These are phyloP conservation scores for Papilio demoleus DNA, from an alignment of 2,888 invertebrate genomes.

Conservation along the genomic window DNA sequence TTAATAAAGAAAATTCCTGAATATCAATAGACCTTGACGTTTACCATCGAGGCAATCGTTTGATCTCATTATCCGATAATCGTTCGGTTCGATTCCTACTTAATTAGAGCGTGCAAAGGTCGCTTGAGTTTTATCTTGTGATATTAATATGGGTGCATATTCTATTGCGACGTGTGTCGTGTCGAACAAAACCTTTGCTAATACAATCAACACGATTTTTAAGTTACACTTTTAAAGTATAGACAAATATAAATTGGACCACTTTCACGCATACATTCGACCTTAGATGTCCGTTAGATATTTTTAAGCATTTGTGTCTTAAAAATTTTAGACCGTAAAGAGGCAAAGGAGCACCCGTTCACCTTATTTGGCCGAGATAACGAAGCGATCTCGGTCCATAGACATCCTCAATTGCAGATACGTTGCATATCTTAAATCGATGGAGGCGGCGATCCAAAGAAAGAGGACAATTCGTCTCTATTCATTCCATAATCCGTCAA, in stretches of 20 bases:
- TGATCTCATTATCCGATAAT: conserved; percentile 30
- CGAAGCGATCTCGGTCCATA: no score
- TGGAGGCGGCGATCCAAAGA: no score
- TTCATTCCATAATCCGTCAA: no score
- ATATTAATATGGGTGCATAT: conserved; percentile 43
- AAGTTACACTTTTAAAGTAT: conserved; percentile 7
- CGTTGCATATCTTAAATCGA: no score
- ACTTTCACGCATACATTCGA: not conserved
- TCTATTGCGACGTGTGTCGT: conserved; percentile 29
- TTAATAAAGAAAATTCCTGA: no score
- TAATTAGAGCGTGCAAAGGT: conserved; percentile 60
- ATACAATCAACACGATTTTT: conserved; percentile 13
- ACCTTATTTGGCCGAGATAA: no score
- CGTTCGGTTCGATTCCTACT: conserved; percentile 43
- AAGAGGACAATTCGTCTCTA: no score
- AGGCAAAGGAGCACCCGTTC: no score
- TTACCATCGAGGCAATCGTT: conserved; percentile 12
- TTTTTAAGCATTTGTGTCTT: no score
- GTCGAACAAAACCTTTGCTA: conserved; percentile 23
- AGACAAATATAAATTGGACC: not conserved
- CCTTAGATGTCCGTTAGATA: no score
- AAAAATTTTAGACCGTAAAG: no score
- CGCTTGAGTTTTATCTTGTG: conserved; percentile 53
- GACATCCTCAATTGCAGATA: no score
- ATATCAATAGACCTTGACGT: conserved; percentile 19